These are phyloP conservation scores for Aspidiotus rigidus DNA, from an alignment of 2,888 invertebrate species.

Conservation along the genomic window DNA sequence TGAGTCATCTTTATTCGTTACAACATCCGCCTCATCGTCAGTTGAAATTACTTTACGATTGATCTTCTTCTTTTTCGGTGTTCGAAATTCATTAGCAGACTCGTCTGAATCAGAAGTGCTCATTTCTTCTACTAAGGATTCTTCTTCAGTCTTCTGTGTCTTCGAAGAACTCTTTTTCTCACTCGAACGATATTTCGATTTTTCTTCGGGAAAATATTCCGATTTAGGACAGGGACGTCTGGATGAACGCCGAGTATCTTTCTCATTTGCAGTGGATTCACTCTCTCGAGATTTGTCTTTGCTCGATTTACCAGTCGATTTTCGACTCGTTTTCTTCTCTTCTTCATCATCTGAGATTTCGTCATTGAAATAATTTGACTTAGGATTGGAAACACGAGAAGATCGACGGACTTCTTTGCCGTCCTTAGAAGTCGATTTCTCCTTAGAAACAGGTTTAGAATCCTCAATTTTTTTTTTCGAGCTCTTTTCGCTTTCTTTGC, in stretches of 20 bases:
- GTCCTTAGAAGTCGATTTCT: too few species aligned
- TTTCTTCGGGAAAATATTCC: background rate
- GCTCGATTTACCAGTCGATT: background rate
- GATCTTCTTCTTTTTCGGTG: constrained; percentile 40
- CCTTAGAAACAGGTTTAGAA: background rate
- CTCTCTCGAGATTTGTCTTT: too few species aligned
- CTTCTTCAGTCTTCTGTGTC: constrained; percentile 1
- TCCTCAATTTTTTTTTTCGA: constrained; percentile 38
- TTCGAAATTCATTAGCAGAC: constrained; percentile 9
- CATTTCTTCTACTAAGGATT: constrained; percentile 23
- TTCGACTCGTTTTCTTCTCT: background rate
- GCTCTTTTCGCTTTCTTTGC: constrained; percentile 43
- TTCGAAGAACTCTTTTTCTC: constrained; percentile 22
- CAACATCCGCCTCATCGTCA: constrained; percentile 47
- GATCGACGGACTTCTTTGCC: too few species aligned
- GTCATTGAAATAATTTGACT: constrained; percentile 27
- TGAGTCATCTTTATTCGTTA: constrained; percentile 32
- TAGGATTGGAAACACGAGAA: background rate
- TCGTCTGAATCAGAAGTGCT: constrained; percentile 28
- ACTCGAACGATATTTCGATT: background rate
- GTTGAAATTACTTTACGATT: constrained; percentile 56
- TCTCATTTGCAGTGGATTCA: too few species aligned
- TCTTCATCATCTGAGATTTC: background rate
- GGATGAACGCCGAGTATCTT: background rate
- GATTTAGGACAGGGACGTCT: background rate